phyloP scores from a whole-genome alignment of 2,888 invertebrate species.

The Argyresthia albistria region DNA sequence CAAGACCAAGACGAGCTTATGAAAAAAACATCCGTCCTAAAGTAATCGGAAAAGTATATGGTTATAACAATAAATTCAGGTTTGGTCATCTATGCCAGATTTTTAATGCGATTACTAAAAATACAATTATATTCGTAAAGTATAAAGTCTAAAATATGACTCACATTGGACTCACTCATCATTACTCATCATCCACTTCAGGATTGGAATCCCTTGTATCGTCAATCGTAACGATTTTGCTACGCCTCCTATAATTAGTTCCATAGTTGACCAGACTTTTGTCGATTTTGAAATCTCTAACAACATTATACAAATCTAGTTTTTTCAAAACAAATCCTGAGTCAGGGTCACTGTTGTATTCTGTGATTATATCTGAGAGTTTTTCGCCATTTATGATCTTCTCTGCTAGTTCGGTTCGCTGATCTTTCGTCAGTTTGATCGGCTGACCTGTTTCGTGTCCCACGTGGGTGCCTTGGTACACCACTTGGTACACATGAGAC shows the following conservation, averaged over 20 bases:
- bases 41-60: no score
- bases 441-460: background rate
- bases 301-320: constrained; percentile 6
- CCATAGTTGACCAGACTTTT: constrained; percentile 3
- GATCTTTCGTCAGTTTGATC: background rate
- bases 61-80: no score
- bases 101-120: no score
- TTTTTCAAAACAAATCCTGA: background rate
- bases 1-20: no score
- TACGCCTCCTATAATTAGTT: background rate
- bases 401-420: background rate
- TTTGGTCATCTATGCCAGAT: no score
- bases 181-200: no score
- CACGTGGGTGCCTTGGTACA: constrained; percentile 1
- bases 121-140: no score
- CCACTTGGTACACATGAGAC: background rate
- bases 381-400: constrained; percentile 1
- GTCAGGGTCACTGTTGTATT: background rate
- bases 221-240: no score
- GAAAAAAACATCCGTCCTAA: no score
- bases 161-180: no score
- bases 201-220: no score
- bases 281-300: constrained; percentile 7
- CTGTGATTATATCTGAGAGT: background rate
- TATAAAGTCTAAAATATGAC: no score